Base-by-base conservation (phyloP, 2,113 vertebrate species). In the Melospiza melodia region DNA sequence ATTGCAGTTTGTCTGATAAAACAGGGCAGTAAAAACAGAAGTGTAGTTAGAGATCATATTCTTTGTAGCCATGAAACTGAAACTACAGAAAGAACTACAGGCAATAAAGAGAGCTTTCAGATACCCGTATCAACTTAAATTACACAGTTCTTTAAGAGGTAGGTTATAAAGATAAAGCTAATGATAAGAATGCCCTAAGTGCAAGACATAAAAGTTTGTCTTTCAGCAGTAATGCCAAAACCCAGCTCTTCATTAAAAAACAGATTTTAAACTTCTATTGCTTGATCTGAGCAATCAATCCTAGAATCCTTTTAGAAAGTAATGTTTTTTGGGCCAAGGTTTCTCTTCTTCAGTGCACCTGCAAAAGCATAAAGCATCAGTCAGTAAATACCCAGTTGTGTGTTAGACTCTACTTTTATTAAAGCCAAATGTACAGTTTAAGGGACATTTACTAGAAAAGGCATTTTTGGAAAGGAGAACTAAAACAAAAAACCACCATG, bases 1-100 rank as follows among this genome's bases (percentile, higher is more conserved):
- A 87, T 95, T 88, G 87, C 88, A 95, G 83, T 90, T 92, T 91
- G 82, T 67, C 87, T 89, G 96, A 95, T 96, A 96, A 97, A 96
- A 85, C 49, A 35, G 80, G 75, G 85, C 91, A 95, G 95, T 94
- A 96, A 96, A 96, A 91, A 88, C 91, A 66, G 35, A 93, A 90
- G 74, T 61, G 30, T 62, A 88, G 79, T 92, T 95, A 75, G 84
- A 69, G 75, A 93, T 72, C 24, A 0, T 75, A 73, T 78, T 91
- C 81, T 74, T 92, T 92, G 79, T 59, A 90, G 52, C 79, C 68
- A 5, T 95, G 94, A 95, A 96, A 95, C 49, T 90, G 92, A 95
- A 96, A 94, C 95, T 92, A 66, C 82, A 66, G 84, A 83, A 69
- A 49, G 67, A 94, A 61, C 59, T 77, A 23, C 52, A 63, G 74